phyloP scores from a whole-genome alignment of 2,797 vertebrate genomes.

The Loriculus beryllinus region DNA sequence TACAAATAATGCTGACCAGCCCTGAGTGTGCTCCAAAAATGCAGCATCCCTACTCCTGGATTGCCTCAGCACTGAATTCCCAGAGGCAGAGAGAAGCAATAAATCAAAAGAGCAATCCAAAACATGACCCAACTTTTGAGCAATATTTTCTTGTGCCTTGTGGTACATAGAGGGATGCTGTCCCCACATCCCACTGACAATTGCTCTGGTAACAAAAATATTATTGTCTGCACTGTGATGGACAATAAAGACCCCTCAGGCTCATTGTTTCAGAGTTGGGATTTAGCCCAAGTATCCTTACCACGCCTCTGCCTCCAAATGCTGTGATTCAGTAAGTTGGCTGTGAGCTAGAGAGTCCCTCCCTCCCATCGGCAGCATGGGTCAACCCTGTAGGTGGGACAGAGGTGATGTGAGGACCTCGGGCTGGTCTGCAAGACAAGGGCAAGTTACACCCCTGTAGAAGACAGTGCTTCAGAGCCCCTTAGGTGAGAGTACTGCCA shows the following conservation, averaged over 20 bases:
- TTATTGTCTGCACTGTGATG: slow-evolving; percentile 58
- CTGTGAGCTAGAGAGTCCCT: not conserved
- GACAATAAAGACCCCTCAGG: slow-evolving; percentile 56
- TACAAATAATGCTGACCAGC: slow-evolving; percentile 62
- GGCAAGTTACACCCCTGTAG: not conserved
- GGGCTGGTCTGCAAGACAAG: not conserved
- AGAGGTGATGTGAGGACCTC: not conserved
- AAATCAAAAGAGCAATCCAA: slow-evolving; percentile 63
- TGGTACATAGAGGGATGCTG: slow-evolving; percentile 24
- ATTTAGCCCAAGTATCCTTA: slow-evolving; percentile 20
- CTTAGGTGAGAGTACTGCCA: not conserved
- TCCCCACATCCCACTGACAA: slow-evolving; percentile 51
- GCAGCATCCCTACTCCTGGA: slow-evolving; percentile 49
- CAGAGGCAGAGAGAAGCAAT: slow-evolving; percentile 44
- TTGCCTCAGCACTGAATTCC: slow-evolving; percentile 40
- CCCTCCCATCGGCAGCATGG: slow-evolving; percentile 1
- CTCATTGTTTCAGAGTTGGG: slow-evolving; percentile 35
- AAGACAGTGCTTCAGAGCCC: not conserved
- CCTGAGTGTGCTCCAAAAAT: slow-evolving; percentile 31
- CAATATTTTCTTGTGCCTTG: slow-evolving; percentile 56
- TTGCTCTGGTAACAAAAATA: slow-evolving; percentile 67
- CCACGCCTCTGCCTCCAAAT: slow-evolving; percentile 30
- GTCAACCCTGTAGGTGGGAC: slow-evolving; percentile 18
- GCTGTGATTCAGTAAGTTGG: slow-evolving; percentile 46
- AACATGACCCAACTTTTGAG: slow-evolving; percentile 62